phyloP scores from a whole-genome alignment of 1,140 invertebrate genomes.

The Anthonomus grandis region DNA sequence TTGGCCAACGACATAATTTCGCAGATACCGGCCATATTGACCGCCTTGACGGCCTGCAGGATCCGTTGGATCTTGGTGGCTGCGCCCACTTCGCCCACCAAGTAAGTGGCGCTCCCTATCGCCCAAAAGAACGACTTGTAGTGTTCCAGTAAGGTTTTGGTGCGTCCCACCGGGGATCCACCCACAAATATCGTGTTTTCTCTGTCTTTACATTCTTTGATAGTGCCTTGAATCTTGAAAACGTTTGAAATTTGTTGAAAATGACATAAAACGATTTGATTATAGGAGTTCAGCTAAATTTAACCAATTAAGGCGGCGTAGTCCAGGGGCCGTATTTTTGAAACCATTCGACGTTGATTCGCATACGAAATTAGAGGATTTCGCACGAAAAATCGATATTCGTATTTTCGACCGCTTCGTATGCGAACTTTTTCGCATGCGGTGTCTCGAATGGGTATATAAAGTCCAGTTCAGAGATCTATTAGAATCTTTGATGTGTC shows the following conservation, averaged over 20 bases:
- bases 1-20: slow-evolving; percentile 92
- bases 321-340: too few species aligned
- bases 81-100: slow-evolving; percentile 48
- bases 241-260: too few species aligned
- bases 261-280: not conserved
- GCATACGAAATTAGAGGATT: too few species aligned
- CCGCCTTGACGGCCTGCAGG: slow-evolving; percentile 58
- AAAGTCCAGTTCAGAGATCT: too few species aligned
- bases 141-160: not conserved
- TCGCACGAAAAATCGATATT: too few species aligned
- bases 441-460: too few species aligned
- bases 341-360: too few species aligned
- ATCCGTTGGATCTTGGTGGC: slow-evolving; percentile 93
- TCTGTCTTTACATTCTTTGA: slow-evolving; percentile 82
- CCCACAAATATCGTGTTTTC: slow-evolving; percentile 76
- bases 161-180: not conserved
- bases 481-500: too few species aligned
- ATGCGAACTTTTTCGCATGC: too few species aligned
- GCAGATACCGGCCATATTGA: slow-evolving; percentile 80
- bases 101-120: slow-evolving; percentile 79
- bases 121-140: slow-evolving; percentile 56
- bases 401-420: too few species aligned
- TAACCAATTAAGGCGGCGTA: too few species aligned
- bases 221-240: slow-evolving; percentile 76
- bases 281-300: not conserved